Percentiles rank a stretch among this genome's conserved stretches.
These are phyloP conservation scores for Nycticorax nycticorax DNA, from an alignment of 2,113 vertebrate genomes.

Conservation along the genomic window DNA sequence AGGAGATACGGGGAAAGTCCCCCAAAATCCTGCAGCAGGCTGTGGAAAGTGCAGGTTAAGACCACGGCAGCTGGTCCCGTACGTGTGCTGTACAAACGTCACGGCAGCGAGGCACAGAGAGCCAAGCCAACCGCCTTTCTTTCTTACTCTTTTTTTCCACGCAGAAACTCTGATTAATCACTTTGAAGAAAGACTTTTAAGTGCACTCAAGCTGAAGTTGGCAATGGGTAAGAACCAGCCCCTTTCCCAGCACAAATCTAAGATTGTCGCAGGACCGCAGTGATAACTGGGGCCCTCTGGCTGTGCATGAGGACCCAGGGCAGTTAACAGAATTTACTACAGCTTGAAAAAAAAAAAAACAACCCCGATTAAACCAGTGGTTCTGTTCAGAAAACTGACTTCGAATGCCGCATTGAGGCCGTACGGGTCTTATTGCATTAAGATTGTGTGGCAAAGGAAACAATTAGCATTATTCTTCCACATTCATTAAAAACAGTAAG, in stretches of 20 bases:
- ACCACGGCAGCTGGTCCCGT: neutral
- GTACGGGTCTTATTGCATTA: neutral
- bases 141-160: neutral
- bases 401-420: neutral
- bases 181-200: neutral
- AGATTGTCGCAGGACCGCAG: neutral
- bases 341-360: neutral
- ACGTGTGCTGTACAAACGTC: accelerated
- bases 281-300: accelerated
- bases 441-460: neutral
- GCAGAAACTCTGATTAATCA: neutral
- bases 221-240: neutral
- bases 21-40: neutral
- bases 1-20: neutral
- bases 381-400: neutral
- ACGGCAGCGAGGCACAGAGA: neutral
- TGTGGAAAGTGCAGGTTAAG: neutral
- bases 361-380: neutral
- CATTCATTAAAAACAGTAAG: neutral
- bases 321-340: neutral
- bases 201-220: neutral
- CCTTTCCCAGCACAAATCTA: neutral
- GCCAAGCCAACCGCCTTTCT: neutral
- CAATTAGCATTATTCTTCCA: neutral
- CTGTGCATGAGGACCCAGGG: accelerated